Percentiles rank a stretch among this genome's conserved stretches.
phyloP scores from a whole-genome alignment of 2,888 invertebrate species.

The Calephelis perditalis region DNA sequence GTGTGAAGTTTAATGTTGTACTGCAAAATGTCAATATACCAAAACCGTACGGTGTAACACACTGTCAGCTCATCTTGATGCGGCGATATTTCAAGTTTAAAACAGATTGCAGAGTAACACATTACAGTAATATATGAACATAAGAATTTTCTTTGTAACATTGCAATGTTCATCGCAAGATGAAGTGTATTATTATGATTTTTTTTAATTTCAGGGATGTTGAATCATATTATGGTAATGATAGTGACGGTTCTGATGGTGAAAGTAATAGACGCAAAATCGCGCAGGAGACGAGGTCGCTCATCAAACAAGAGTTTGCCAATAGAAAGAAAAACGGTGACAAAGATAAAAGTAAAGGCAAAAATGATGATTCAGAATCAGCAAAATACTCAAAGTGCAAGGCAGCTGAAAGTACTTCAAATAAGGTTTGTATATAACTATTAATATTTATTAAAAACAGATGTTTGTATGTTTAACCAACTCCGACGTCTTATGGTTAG shows the following conservation, averaged over 20 bases:
- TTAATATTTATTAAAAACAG: no score
- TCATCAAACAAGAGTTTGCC: slow-evolving; percentile 89
- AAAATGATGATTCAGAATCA: slow-evolving; percentile 71
- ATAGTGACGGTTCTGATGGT: slow-evolving; percentile 57
- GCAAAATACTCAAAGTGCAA: slow-evolving; percentile 83
- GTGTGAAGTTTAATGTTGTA: no score
- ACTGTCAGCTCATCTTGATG: no score
- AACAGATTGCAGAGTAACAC: no score
- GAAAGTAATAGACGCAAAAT: slow-evolving; percentile 61
- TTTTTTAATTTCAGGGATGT: slow-evolving; percentile 48
- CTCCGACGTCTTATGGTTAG: no score
- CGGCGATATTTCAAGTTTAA: no score
- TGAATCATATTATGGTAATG: slow-evolving; percentile 63
- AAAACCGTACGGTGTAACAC: no score
- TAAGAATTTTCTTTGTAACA: no score
- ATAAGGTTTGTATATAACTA: slow-evolving; percentile 76
- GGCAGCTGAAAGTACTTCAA: slow-evolving; percentile 85
- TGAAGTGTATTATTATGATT: not conserved
- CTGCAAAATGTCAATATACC: no score
- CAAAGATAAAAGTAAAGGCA: slow-evolving; percentile 42
- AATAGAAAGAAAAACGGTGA: slow-evolving; percentile 75
- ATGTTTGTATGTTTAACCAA: no score
- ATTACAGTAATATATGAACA: no score
- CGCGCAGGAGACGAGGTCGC: slow-evolving; percentile 80
- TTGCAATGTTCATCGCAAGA: no score